Evolutionary conservation across 2,113 vertebrate species (phyloP).

Genomic region (Sula dactylatra): DNA sequence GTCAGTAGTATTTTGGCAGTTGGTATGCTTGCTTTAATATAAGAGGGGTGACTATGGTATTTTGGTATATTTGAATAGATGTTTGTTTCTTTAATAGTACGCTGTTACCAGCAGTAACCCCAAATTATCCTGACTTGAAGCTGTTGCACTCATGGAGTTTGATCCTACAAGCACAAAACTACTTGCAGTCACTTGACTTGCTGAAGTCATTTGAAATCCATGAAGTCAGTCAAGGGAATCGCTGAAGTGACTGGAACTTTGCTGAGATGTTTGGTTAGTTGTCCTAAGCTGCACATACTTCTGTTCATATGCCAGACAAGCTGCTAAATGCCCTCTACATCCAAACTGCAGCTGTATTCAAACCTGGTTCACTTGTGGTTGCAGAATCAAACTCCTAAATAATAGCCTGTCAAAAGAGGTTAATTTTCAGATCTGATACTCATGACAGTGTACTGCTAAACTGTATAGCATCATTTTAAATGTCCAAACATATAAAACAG

Average conservation of each 20-base stretch:
- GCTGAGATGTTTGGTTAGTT: neutral
- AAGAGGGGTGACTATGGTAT: neutral
- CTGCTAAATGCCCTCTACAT: neutral
- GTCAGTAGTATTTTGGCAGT: neutral
- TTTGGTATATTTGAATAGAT: neutral
- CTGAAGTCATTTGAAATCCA: neutral
- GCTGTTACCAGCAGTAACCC: neutral
- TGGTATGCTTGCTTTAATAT: neutral
- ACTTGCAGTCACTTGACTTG: neutral
- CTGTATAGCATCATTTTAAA: neutral
- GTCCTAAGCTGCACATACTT: neutral
- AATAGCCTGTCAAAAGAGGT: conserved; percentile 12
- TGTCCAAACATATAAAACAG: neutral
- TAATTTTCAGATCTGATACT: conserved; percentile 7
- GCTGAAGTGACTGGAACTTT: neutral
- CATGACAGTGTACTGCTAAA: neutral
- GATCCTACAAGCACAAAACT: neutral
- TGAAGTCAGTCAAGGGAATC: neutral
- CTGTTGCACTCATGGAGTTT: neutral
- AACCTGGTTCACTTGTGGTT: neutral
- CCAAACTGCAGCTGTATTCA: neutral
- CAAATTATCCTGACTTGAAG: neutral
- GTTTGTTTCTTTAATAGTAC: neutral
- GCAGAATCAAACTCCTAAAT: neutral
- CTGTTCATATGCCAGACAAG: neutral